Percentiles rank a stretch among this genome's conserved stretches.
Evolutionary conservation across 2,797 vertebrate genomes (phyloP).

Genomic region (Spinus pinus): DNA sequence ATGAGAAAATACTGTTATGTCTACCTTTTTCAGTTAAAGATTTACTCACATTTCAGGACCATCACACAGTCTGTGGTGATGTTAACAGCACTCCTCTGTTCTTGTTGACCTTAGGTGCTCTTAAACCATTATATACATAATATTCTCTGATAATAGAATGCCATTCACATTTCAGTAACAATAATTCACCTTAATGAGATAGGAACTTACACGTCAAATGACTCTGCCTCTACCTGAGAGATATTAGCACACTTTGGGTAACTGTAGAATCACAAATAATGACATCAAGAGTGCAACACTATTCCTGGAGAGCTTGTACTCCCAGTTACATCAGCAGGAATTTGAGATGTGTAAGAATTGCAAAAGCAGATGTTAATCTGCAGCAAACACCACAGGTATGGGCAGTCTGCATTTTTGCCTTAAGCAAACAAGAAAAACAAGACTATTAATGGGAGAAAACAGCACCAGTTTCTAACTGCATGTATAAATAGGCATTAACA

Average conservation of each 20-base stretch:
- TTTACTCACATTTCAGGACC: not conserved
- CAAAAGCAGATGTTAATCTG: conserved; percentile 50
- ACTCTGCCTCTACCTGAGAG: not conserved
- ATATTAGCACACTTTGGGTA: not conserved
- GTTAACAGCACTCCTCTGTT: conserved; percentile 16
- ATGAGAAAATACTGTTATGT: not conserved
- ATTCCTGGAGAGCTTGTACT: conserved; percentile 25
- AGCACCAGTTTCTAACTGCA: conserved; percentile 48
- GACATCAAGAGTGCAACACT: not conserved
- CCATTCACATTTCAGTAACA: conserved; percentile 50
- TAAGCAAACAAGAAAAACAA: conserved; percentile 64
- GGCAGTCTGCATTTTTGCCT: conserved; percentile 61
- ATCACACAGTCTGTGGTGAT: not conserved
- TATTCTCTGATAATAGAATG: conserved; percentile 52
- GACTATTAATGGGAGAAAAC: conserved; percentile 58
- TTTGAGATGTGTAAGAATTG: conserved; percentile 23
- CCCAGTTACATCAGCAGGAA: not conserved
- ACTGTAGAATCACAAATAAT: not conserved
- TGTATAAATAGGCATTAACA: conserved; percentile 47
- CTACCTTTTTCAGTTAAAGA: not conserved
- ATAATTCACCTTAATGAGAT: conserved; percentile 33
- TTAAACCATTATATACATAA: conserved; percentile 52
- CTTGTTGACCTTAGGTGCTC: conserved; percentile 42
- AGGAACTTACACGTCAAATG: not conserved
- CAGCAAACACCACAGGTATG: conserved; percentile 23